Conservation (phyloP, 2,113 vertebrate species). For the Corapipo altera region DNA sequence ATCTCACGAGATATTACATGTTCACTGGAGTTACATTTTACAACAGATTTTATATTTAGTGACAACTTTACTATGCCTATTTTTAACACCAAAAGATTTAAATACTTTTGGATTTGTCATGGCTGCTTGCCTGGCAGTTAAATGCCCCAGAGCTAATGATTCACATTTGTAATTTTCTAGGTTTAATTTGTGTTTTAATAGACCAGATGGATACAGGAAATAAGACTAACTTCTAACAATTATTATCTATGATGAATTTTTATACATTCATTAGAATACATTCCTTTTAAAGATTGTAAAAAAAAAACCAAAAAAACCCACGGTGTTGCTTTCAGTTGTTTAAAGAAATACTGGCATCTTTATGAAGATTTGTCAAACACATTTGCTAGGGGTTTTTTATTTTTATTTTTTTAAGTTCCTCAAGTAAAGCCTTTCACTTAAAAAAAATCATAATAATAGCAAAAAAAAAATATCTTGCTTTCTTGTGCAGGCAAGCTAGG, state of each 20-base stretch:
- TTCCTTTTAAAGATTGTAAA: not conserved
- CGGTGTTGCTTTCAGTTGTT: not conserved
- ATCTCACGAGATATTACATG: not conserved
- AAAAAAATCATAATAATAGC: not conserved
- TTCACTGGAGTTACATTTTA: not conserved
- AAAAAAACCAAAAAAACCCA: too few relatives aligned
- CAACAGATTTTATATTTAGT: conserved; percentile 17
- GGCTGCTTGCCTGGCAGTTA: conserved; percentile 22
- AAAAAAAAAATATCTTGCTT: not conserved
- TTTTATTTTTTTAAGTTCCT: not conserved
- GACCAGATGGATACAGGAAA: not conserved
- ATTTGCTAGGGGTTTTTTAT: not conserved
- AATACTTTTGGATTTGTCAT: conserved; percentile 28
- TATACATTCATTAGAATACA: not conserved
- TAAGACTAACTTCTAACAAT: not conserved
- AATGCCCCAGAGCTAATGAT: not conserved
- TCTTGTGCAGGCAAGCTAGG: not conserved
- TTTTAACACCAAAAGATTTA: conserved; percentile 46
- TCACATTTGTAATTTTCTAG: not conserved
- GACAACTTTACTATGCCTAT: conserved; percentile 25
- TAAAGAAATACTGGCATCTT: not conserved
- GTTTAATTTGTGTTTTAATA: conserved; percentile 33
- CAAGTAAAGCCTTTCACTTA: not conserved
- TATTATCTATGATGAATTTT: not conserved
- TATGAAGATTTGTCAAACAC: not conserved